Conservation (phyloP, 92 coral and sea anemone genomes). For the Muricea muricata region DNA sequence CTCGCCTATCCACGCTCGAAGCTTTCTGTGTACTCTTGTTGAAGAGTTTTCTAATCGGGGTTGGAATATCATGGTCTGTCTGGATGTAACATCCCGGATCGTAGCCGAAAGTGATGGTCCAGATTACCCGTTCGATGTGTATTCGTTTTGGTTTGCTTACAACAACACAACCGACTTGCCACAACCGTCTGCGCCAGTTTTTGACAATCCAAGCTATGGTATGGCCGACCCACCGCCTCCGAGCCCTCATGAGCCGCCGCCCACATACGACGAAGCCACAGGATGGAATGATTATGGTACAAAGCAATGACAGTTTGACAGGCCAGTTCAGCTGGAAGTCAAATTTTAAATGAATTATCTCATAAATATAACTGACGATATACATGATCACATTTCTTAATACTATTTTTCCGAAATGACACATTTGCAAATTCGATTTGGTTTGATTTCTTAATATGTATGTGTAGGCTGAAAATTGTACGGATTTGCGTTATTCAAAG, state of each 20-base stretch:
- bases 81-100: conserved; percentile 41
- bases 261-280: background rate
- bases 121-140: background rate
- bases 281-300: background rate
- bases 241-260: background rate
- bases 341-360: too few species aligned
- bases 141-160: background rate
- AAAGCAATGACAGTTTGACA: background rate
- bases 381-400: too few species aligned
- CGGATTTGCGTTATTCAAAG: too few species aligned
- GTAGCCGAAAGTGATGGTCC: background rate
- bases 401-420: too few species aligned
- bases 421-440: too few species aligned
- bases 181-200: background rate
- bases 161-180: background rate
- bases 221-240: background rate
- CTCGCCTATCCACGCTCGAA: conserved; percentile 18
- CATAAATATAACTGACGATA: too few species aligned
- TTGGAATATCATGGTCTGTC: conserved; percentile 49
- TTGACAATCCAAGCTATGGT: background rate
- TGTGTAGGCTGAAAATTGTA: too few species aligned
- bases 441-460: too few species aligned
- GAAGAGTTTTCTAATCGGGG: conserved; percentile 38
- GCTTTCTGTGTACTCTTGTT: conserved; percentile 51
- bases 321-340: too few species aligned